phyloP scores from a whole-genome alignment of 1,140 invertebrate genomes.

The Drosophila asahinai region DNA sequence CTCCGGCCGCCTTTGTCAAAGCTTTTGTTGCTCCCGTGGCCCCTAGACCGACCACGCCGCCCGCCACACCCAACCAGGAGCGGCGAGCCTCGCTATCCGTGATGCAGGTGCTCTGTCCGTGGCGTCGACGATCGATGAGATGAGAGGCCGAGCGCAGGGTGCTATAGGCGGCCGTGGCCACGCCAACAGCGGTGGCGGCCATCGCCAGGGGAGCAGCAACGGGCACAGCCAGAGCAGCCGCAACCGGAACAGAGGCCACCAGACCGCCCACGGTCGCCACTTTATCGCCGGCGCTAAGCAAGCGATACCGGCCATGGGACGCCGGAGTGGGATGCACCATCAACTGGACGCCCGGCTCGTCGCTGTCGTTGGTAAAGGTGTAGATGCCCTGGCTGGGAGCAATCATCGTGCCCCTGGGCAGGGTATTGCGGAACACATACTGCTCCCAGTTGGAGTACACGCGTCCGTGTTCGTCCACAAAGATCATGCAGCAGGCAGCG shows the following conservation, averaged over 20 bases:
- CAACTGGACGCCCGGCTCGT: conserved; percentile 41
- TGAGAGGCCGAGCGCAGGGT: conserved; percentile 56
- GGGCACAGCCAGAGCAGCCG: conserved; percentile 62
- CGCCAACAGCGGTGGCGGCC: conserved; percentile 57
- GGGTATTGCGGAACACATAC: conserved; percentile 61
- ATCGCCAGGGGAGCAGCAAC: conserved; percentile 56
- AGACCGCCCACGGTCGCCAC: conserved; percentile 60
- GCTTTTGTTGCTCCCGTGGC: conserved; percentile 67
- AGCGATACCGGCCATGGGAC: conserved; percentile 17
- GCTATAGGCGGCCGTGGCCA: conserved; percentile 58
- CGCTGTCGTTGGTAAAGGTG: conserved; percentile 44
- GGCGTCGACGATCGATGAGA: conserved; percentile 60
- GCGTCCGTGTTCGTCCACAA: conserved; percentile 72
- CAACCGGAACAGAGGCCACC: conserved; percentile 60
- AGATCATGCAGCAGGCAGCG: conserved; percentile 75
- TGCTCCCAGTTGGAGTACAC: conserved; percentile 72
- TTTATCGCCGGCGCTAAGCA: conserved; percentile 57
- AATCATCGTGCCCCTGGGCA: conserved; percentile 72
- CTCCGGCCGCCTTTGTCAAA: conserved; percentile 21
- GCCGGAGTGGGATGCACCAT: conserved; percentile 53
- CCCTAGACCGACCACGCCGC: conserved; percentile 66
- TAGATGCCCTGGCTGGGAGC: conserved; percentile 70
- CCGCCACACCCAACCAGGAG: conserved; percentile 75
- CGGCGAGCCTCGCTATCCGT: conserved; percentile 65
- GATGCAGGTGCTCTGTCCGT: conserved; percentile 62